Conservation (phyloP, 2,113 vertebrate species). For the Oncorhynchus clarkii region DNA sequence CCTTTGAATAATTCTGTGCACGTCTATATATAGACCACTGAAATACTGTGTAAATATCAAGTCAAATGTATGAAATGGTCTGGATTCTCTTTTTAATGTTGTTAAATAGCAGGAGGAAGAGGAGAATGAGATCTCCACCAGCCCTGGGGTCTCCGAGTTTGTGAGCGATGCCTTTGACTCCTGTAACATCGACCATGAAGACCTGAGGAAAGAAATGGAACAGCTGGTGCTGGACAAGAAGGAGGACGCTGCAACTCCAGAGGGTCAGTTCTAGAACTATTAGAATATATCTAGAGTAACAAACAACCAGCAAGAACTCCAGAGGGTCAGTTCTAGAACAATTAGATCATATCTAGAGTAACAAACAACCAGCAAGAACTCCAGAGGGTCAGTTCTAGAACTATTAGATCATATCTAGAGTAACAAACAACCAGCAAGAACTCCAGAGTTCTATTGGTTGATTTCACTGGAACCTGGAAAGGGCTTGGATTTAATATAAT, state of each 20-base stretch:
- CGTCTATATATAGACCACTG: too few species aligned
- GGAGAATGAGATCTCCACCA: slow-evolving; percentile 93
- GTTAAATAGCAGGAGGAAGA: slow-evolving; percentile 74
- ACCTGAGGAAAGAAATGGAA: slow-evolving; percentile 95
- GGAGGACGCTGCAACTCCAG: slow-evolving; percentile 64
- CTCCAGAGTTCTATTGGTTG: too few species aligned
- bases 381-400: slow-evolving; percentile 73
- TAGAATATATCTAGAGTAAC: not conserved
- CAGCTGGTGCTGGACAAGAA: slow-evolving; percentile 94
- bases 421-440: not conserved
- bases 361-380: too few species aligned
- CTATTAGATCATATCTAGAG: too few species aligned
- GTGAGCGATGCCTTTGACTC: slow-evolving; percentile 94
- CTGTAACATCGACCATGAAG: slow-evolving; percentile 87
- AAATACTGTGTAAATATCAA: not conserved
- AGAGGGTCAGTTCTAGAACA: too few species aligned
- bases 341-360: too few species aligned
- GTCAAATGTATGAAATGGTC: too few species aligned
- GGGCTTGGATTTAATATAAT: too few species aligned
- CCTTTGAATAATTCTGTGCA: not conserved
- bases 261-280: slow-evolving; percentile 70
- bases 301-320: not conserved
- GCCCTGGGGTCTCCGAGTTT: slow-evolving; percentile 93
- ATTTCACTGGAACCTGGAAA: too few species aligned
- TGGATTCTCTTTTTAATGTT: slow-evolving; percentile 62